Conservation (phyloP, 1,140 invertebrate genomes). For the Portunus trituberculatus region DNA sequence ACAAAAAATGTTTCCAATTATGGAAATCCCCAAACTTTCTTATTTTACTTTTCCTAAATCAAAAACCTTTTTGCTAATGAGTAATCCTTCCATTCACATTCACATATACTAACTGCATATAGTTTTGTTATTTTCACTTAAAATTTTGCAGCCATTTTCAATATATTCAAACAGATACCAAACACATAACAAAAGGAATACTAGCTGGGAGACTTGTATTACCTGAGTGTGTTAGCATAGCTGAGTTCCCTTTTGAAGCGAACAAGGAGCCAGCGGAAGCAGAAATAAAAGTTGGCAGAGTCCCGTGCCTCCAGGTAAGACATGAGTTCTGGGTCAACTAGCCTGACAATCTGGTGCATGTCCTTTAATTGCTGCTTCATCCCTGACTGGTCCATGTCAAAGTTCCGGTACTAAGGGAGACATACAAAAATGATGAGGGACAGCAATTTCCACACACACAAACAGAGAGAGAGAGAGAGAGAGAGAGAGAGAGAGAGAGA, state of each 20-base stretch:
- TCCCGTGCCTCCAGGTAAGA: conserved; percentile 94
- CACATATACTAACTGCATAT: too few species aligned
- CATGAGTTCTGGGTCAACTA: conserved; percentile 91
- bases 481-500: too few species aligned
- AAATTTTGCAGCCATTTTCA: too few species aligned
- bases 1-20: too few species aligned
- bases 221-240: conserved; percentile 77
- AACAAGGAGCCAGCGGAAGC: conserved; percentile 91
- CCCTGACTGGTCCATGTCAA: conserved; percentile 97
- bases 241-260: conserved; percentile 85
- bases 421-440: neutral
- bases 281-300: conserved; percentile 99
- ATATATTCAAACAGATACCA: too few species aligned
- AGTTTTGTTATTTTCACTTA: too few species aligned
- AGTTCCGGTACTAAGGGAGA: conserved; percentile 90
- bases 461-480: too few species aligned
- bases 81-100: too few species aligned
- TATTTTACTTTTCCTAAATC: too few species aligned
- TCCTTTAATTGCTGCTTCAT: conserved; percentile 96
- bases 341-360: conserved; percentile 89
- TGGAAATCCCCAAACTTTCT: too few species aligned
- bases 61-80: too few species aligned
- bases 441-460: neutral
- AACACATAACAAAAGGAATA: neutral
- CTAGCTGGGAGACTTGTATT: neutral